Evolutionary conservation across 1,140 invertebrate genomes (phyloP).

Genomic region (Homarus americanus): DNA sequence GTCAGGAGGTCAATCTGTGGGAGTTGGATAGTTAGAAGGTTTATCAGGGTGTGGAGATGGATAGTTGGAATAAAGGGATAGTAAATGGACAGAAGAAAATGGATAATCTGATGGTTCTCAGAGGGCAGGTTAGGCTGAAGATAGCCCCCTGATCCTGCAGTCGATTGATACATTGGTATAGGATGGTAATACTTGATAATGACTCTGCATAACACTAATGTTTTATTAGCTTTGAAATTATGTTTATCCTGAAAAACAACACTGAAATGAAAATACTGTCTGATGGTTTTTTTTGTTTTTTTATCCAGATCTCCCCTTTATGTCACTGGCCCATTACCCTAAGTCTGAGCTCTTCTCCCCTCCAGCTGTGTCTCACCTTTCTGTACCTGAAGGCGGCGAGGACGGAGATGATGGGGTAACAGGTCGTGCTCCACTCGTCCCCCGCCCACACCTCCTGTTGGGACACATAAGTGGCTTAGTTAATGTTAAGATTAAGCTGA

Average conservation of each 20-base stretch:
- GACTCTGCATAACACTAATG: background rate
- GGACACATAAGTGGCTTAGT: background rate
- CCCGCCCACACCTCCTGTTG: background rate
- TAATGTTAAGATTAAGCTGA: too few relatives aligned
- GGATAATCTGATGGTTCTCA: too few relatives aligned
- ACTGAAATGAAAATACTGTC: background rate
- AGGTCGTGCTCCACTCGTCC: background rate
- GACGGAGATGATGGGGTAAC: constrained; percentile 3
- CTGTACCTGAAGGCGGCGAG: background rate
- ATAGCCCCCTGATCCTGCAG: too few relatives aligned
- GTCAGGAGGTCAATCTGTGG: constrained; percentile 1
- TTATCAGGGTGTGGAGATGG: too few relatives aligned
- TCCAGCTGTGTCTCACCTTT: background rate
- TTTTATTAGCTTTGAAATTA: background rate
- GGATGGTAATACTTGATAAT: too few relatives aligned
- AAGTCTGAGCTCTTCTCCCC: too few relatives aligned
- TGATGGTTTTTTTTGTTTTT: background rate
- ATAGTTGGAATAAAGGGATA: too few relatives aligned
- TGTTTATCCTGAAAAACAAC: background rate
- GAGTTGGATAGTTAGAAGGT: background rate
- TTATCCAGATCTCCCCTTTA: background rate
- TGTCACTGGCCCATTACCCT: too few relatives aligned
- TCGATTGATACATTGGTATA: too few relatives aligned
- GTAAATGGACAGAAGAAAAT: too few relatives aligned
- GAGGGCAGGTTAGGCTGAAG: too few relatives aligned